Conservation (phyloP, 2,113 vertebrate genomes). For the Archocentrus centrarchus region DNA sequence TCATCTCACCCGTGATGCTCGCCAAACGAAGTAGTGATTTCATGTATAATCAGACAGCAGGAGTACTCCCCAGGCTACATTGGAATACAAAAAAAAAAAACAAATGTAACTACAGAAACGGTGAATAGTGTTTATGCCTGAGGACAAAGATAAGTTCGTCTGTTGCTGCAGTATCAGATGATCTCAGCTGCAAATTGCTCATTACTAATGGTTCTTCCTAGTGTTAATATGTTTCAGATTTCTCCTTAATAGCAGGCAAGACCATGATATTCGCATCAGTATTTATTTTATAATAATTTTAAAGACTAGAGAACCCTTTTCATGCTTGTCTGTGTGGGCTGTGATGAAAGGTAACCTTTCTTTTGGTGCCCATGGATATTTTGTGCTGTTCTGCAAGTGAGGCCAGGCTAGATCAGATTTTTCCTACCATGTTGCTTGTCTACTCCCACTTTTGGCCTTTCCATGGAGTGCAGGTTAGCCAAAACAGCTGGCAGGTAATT, state of each 20-base stretch:
- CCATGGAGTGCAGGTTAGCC: conserved; percentile 32
- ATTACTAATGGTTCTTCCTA: neutral
- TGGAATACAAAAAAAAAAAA: neutral
- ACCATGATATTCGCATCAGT: neutral
- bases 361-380: conserved; percentile 25
- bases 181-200: neutral
- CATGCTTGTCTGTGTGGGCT: conserved; percentile 21
- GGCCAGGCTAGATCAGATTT: conserved; percentile 43
- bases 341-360: conserved; percentile 43
- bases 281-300: conserved; percentile 4
- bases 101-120: neutral
- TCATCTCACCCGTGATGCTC: neutral
- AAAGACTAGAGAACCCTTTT: neutral
- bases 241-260: neutral
- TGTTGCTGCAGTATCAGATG: conserved; percentile 2
- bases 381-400: conserved; percentile 11
- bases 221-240: conserved; percentile 8
- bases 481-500: conserved; percentile 66
- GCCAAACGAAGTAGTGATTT: neutral
- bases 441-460: conserved; percentile 43
- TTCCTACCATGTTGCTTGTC: conserved; percentile 9
- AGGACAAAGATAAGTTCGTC: conserved; percentile 16
- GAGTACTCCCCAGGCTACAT: neutral
- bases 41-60: neutral
- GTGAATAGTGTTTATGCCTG: conserved; percentile 28